Evolutionary conservation across 2,888 invertebrate species (phyloP).

Genomic region (Caenorhabditis afra): DNA sequence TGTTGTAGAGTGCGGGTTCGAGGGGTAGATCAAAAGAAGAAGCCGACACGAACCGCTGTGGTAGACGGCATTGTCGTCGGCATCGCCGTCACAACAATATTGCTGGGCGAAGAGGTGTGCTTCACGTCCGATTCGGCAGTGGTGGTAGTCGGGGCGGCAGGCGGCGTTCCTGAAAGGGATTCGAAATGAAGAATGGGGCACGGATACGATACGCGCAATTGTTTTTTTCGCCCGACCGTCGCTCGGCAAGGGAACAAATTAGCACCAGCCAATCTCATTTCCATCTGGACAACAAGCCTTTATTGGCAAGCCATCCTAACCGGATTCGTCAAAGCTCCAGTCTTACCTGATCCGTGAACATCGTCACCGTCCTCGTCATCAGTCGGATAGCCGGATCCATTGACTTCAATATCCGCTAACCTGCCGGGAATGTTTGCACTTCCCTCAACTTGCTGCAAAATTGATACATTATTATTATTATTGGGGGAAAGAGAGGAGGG

Average conservation of each 20-base stretch:
- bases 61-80: conserved; percentile 40
- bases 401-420: conserved; percentile 55
- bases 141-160: conserved; percentile 26
- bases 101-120: conserved; percentile 19
- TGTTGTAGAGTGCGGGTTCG: conserved; percentile 36
- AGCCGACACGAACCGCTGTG: conserved; percentile 33
- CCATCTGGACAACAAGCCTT: conserved; percentile 39
- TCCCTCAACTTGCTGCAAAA: conserved; percentile 59
- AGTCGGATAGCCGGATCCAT: conserved; percentile 66
- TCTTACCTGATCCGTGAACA: conserved; percentile 61
- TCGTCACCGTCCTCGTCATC: conserved; percentile 72
- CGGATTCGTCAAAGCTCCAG: not conserved
- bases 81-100: conserved; percentile 44
- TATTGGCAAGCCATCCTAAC: conserved; percentile 17
- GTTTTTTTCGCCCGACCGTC: conserved; percentile 8
- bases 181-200: conserved; percentile 9
- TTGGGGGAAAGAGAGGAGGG: conserved; percentile 1
- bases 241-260: conserved; percentile 40
- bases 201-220: conserved; percentile 2
- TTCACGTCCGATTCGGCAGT: conserved; percentile 33
- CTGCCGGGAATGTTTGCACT: conserved; percentile 51
- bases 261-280: conserved; percentile 45
- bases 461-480: conserved; percentile 25
- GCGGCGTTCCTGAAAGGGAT: conserved; percentile 48
- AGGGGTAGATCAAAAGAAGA: conserved; percentile 11